These are phyloP conservation scores for Choristoneura fumiferana DNA, from an alignment of 1,140 invertebrate species.

Conservation along the genomic window DNA sequence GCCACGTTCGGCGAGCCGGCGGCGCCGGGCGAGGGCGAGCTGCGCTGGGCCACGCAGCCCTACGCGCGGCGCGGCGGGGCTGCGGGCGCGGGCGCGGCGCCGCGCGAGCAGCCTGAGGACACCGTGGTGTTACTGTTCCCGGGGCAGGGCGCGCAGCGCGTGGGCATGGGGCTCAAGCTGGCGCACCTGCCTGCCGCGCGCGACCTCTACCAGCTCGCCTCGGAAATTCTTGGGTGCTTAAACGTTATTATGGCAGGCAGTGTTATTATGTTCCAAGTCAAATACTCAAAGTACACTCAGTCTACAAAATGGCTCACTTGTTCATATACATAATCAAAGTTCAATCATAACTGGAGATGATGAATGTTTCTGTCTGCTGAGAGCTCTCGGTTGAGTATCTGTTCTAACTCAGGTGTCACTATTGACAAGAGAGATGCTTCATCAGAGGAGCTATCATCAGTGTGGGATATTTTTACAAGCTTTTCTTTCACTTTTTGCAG, in stretches of 20 bases:
- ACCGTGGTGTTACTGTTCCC: conserved; percentile 92
- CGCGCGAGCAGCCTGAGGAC: conserved; percentile 81
- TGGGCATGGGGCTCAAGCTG: conserved; percentile 92
- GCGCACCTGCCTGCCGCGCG: conserved; percentile 86
- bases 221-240: conserved; percentile 84
- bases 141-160: conserved; percentile 93
- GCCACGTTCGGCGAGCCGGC: conserved; percentile 77
- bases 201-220: conserved; percentile 92
- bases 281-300: too few species aligned
- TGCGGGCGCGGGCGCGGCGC: conserved; percentile 18
- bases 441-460: too few species aligned
- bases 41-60: conserved; percentile 82
- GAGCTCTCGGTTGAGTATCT: too few species aligned
- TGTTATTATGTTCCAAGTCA: too few species aligned
- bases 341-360: too few species aligned
- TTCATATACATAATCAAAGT: too few species aligned
- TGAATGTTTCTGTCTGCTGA: too few species aligned
- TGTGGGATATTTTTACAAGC: too few species aligned
- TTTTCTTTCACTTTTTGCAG: too few species aligned
- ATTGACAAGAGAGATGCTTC: too few species aligned
- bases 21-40: conserved; percentile 52
- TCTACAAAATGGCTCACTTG: too few species aligned
- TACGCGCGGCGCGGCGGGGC: conserved; percentile 75
- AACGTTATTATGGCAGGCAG: neutral
- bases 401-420: too few species aligned